phyloP scores from a whole-genome alignment of 2,113 vertebrate species.

The Pogona vitticeps region DNA sequence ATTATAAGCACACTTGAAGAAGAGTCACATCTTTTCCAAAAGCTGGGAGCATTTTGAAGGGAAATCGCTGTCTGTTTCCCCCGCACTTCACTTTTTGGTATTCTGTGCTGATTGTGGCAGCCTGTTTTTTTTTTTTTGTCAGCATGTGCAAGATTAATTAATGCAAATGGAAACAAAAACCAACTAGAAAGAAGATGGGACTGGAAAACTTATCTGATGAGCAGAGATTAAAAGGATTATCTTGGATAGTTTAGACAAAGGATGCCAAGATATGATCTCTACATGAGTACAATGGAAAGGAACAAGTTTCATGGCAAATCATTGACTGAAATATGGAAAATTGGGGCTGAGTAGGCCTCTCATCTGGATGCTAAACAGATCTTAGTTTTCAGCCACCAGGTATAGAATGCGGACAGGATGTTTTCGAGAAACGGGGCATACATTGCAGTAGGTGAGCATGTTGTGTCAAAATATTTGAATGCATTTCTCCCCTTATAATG shows the following conservation, averaged over 20 bases:
- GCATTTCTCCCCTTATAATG: conserved; percentile 6
- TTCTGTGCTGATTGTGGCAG: background rate
- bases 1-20: background rate
- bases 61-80: background rate
- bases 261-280: background rate
- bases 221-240: conserved; percentile 13
- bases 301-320: conserved; percentile 11
- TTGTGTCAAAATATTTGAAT: conserved; percentile 5
- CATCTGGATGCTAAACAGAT: background rate
- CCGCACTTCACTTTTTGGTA: background rate
- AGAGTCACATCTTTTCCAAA: background rate
- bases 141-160: background rate
- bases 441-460: background rate
- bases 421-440: conserved; percentile 26
- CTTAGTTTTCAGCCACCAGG: conserved; percentile 14
- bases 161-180: background rate
- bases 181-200: background rate
- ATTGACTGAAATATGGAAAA: conserved; percentile 18
- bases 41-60: background rate
- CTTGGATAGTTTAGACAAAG: background rate
- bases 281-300: background rate
- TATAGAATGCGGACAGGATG: background rate
- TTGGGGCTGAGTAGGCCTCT: background rate
- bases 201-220: background rate
- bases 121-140: background rate